Evolutionary conservation across 1,140 invertebrate species (phyloP), one percentile per base, ranked within the genome.

Genomic region (Riptortus pedestris): DNA sequence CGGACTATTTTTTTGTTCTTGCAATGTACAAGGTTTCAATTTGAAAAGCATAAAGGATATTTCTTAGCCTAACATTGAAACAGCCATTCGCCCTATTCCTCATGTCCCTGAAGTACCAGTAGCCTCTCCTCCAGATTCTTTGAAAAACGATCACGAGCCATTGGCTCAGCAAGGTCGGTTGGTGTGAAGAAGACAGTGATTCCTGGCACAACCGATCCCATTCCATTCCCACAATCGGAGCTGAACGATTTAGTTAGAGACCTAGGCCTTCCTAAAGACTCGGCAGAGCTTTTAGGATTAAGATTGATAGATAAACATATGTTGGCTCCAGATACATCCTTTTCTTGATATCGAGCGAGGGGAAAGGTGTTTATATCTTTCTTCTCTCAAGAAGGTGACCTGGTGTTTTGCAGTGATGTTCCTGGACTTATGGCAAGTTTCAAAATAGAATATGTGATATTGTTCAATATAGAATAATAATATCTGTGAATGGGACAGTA

Each of bases 271-370:
- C 45, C 66, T 58, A 66, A 66, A 47, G 31, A 66, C 26, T 51
- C 62, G 28, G 62, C 57, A 60, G 66, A 61, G 26, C 43, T 67
- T 59, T 55, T 67, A 58, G 67, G 51, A 45, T 67, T 65, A 27
- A 66, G 67, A 48, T 43, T 67, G 60, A 67, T 63, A 63, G 64
- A 66, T 22, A 67, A 67, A 58, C 31, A 67, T 47, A 26, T 67
- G 51, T 31, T 67, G 28, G n/a, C n/a, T n/a, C n/a, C n/a, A n/a
- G n/a, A n/a, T n/a, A n/a, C n/a, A n/a, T n/a, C n/a, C n/a, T n/a
- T 65, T 63, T 62, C 48, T 51, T 60, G 31, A 52, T 65, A 62
- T 45, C n/a, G 51, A 48, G 45, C 27, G 20, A 65, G 67, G 55
- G 64, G 66, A 52, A 33, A 57, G 52, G 51, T 63, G 47, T 67